Percentiles rank a stretch among this genome's conserved stretches.
phyloP scores from a whole-genome alignment of 2,888 invertebrate genomes.

The Chromoteleia sp. region DNA sequence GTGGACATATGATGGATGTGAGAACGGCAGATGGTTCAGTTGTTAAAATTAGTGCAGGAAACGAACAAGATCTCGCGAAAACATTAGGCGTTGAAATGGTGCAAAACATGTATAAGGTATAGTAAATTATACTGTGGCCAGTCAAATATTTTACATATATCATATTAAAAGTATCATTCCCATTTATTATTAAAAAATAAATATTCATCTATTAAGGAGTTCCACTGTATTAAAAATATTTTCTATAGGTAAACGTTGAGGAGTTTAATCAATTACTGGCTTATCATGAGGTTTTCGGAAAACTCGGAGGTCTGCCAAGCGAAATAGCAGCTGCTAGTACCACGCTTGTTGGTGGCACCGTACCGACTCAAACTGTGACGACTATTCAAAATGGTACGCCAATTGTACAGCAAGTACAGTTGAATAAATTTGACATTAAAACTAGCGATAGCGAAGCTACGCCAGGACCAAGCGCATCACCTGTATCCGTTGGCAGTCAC shows the following conservation, averaged over 20 bases:
- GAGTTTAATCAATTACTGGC: slow-evolving; percentile 93
- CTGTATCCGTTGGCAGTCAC: slow-evolving; percentile 88
- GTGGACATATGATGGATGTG: slow-evolving; percentile 87
- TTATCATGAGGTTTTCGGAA: slow-evolving; percentile 94
- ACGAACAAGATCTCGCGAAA: slow-evolving; percentile 87
- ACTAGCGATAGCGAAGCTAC: slow-evolving; percentile 82
- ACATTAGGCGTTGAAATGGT: slow-evolving; percentile 90
- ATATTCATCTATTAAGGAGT: neutral
- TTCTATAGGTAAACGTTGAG: slow-evolving; percentile 88
- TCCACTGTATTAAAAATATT: neutral
- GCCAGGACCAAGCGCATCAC: slow-evolving; percentile 86
- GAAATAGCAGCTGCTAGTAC: slow-evolving; percentile 86
- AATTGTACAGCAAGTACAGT: slow-evolving; percentile 82
- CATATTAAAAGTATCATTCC: too few species aligned
- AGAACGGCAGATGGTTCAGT: slow-evolving; percentile 90
- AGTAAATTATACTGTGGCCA: too few species aligned
- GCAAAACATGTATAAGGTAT: slow-evolving; percentile 91
- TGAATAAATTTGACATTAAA: slow-evolving; percentile 84
- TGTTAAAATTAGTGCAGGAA: slow-evolving; percentile 90
- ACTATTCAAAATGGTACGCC: slow-evolving; percentile 83
- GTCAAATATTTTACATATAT: too few species aligned
- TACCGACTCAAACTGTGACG: slow-evolving; percentile 83
- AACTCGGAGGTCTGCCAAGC: slow-evolving; percentile 85
- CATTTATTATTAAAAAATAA: slow-evolving; percentile 1
- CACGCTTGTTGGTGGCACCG: slow-evolving; percentile 81